Conservation (phyloP, 2,888 invertebrate genomes). For the Mimumesa dahlbomi region DNA sequence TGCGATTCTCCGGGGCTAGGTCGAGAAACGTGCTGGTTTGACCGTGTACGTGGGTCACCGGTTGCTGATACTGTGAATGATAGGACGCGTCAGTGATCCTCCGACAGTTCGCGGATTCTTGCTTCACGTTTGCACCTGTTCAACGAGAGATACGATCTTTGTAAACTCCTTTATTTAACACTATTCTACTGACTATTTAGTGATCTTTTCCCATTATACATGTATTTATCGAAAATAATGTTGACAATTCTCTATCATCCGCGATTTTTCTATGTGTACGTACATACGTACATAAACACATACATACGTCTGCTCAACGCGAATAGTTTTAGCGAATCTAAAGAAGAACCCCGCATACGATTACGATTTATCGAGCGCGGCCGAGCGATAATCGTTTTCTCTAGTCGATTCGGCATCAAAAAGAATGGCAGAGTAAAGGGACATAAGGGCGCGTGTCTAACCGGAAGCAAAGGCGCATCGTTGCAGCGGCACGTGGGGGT, state of each 20-base stretch:
- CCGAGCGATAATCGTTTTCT: constrained; percentile 44
- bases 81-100: constrained; percentile 58
- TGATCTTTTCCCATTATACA: no score
- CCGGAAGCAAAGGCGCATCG: constrained; percentile 76
- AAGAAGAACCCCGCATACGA: constrained; percentile 14
- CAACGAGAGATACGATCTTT: not conserved
- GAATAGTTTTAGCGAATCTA: constrained; percentile 21
- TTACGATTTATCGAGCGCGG: constrained; percentile 36
- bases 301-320: no score
- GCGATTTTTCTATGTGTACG: no score
- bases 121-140: constrained; percentile 67
- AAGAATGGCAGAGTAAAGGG: constrained; percentile 40
- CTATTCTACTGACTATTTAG: no score
- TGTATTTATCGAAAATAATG: no score
- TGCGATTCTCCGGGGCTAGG: constrained; percentile 63
- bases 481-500: constrained; percentile 72
- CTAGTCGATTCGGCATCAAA: constrained; percentile 26
- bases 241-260: no score
- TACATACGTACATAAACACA: no score
- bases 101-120: constrained; percentile 67
- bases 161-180: not conserved
- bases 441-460: constrained; percentile 73
- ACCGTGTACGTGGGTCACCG: constrained; percentile 55
- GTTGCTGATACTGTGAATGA: constrained; percentile 62
- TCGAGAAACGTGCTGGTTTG: constrained; percentile 67